Percentiles rank a stretch among this genome's conserved stretches.
Conservation (phyloP, 2,113 vertebrate genomes). For the Megaleporinus macrocephalus region DNA sequence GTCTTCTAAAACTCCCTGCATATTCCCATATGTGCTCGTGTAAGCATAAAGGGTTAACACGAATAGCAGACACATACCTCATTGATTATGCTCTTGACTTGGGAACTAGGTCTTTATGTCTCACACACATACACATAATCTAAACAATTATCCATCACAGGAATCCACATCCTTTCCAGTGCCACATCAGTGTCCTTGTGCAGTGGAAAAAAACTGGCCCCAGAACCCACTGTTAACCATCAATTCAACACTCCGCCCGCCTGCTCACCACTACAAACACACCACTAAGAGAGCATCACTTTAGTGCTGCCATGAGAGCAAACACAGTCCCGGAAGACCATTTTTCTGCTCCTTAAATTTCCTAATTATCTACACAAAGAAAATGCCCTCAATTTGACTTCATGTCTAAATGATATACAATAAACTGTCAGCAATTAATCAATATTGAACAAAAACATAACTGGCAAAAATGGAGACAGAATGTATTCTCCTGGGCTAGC, state of each 20-base stretch:
- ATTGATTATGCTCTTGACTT: neutral
- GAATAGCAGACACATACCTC: neutral
- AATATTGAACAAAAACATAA: neutral
- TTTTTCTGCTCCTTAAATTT: slow-evolving; percentile 19
- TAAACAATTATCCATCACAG: slow-evolving; percentile 77
- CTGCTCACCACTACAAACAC: slow-evolving; percentile 79
- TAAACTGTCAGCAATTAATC: neutral
- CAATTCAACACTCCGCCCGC: slow-evolving; percentile 67
- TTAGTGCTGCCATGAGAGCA: slow-evolving; percentile 18
- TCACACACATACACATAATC: slow-evolving; percentile 55
- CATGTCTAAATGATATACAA: neutral
- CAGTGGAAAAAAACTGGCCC: slow-evolving; percentile 74
- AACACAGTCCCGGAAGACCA: neutral
- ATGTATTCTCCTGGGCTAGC: neutral
- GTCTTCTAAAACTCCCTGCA: neutral
- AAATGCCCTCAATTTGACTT: neutral
- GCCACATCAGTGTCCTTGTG: slow-evolving; percentile 76
- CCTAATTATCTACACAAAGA: slow-evolving; percentile 7
- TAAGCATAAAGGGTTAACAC: slow-evolving; percentile 10
- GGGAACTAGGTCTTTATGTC: neutral
- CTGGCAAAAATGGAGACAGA: neutral
- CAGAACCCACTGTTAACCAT: slow-evolving; percentile 72
- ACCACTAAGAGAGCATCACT: slow-evolving; percentile 39
- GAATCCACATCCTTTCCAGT: slow-evolving; percentile 76
- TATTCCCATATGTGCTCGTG: slow-evolving; percentile 20